Conservation (phyloP, 2,113 vertebrate genomes). For the Aspidoscelis tigris region DNA sequence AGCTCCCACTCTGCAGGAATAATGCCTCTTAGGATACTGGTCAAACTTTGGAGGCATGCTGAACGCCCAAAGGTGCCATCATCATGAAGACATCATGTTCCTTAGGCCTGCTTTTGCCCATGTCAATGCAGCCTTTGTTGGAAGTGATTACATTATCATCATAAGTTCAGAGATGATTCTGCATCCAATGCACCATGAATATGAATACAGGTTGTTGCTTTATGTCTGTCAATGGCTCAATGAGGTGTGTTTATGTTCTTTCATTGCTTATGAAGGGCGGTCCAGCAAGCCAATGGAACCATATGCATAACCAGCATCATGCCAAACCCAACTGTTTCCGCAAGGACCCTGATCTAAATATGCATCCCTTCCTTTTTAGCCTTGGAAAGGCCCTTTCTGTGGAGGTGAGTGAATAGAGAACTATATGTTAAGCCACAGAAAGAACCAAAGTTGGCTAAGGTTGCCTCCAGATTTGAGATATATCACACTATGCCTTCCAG, state of each 20-base stretch:
- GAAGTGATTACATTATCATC: no score
- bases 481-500: no score
- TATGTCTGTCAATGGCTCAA: not conserved
- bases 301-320: conserved; percentile 32
- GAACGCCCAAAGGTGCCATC: no score
- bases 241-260: not conserved
- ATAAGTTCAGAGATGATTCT: no score
- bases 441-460: not conserved
- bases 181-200: not conserved
- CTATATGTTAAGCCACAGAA: not conserved
- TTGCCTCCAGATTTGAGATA: not conserved
- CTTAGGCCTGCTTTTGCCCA: no score
- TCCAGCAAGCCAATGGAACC: not conserved
- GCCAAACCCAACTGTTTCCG: conserved; percentile 36
- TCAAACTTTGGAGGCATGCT: no score
- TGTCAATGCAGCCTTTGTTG: no score
- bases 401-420: not conserved
- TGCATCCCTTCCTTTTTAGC: conserved; percentile 8
- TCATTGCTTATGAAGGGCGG: conserved; percentile 6
- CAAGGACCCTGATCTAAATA: conserved; percentile 36
- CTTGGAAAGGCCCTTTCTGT: conserved; percentile 30
- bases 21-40: no score
- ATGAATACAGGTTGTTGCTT: not conserved
- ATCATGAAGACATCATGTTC: no score
- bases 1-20: no score